A percentile compares a stretch with the other conserved stretches of the same genome.
Evolutionary conservation across 2,797 vertebrate species (phyloP).

Genomic region (Macrochelys suwanniensis): DNA sequence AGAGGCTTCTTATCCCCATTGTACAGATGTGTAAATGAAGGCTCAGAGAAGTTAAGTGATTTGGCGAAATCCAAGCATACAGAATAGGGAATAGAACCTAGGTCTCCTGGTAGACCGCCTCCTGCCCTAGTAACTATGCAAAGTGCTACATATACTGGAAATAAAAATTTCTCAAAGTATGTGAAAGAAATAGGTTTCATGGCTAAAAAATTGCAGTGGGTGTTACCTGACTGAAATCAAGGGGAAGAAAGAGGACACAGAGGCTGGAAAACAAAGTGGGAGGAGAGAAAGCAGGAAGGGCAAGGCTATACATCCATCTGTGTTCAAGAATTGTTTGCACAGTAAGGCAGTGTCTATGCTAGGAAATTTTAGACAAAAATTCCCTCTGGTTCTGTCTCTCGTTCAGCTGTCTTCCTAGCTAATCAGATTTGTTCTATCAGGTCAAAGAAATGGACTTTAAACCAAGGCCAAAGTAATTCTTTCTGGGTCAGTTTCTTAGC

Average conservation of each 20-base stretch:
- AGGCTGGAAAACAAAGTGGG: neutral
- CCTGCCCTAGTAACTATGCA: neutral
- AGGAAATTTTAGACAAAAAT: neutral
- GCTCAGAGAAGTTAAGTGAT: neutral
- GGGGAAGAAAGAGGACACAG: neutral
- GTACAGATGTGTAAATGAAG: neutral
- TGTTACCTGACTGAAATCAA: neutral
- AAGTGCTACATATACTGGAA: neutral
- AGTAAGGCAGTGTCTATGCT: neutral
- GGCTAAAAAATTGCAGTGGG: neutral
- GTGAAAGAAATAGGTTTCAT: neutral
- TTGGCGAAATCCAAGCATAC: neutral
- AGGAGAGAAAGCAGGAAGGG: neutral
- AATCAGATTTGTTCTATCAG: neutral
- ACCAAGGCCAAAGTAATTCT: accelerated
- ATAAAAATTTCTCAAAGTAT: slow-evolving; percentile 3
- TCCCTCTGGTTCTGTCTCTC: neutral
- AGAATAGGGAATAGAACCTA: neutral
- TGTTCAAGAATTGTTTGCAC: neutral
- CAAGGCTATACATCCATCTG: neutral
- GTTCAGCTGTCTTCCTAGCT: neutral
- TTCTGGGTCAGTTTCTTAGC: neutral
- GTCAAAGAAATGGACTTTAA: neutral
- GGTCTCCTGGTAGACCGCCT: neutral
- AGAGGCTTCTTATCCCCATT: neutral